Base-by-base conservation (phyloP, 2,113 vertebrate genomes). In the Phodopus roborovskii region DNA sequence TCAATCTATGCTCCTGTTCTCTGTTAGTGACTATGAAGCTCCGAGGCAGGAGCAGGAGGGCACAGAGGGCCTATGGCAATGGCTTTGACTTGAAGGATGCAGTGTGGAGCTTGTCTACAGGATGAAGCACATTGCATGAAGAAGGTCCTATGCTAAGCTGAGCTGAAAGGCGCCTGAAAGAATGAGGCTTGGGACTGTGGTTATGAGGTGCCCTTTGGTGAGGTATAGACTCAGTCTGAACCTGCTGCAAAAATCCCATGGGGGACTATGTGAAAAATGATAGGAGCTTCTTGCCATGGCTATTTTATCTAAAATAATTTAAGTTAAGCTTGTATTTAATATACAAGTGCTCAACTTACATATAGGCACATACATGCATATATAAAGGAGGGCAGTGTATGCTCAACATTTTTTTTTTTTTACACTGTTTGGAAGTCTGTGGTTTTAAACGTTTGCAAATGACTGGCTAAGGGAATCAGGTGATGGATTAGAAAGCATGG, bases 41-140 rank as follows among this genome's bases (percentile, higher is more conserved):
- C 64, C 15, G 42, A 70, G 45, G 12, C 30, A 70, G 64, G 16
- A 7, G 30, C 17, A 24, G 68, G 42, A 68, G 28, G 42, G 73
- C 58, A 53, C 1, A 28, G 1, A 15, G 68, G 64, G 81, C 20
- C 56, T 11, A 9, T 24, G 83, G 28, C 60, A 20, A 20, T 85
- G 64, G 33, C 82, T 5, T n/a, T 12, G 6, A 0, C 36, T 33
- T 53, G 8, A 17, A 50, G 92, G 33, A 48, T 36, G 30, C 56
- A 3, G 50, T 0, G 4, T 53, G 64, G 30, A 36, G 26, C 1
- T 1, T 0, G 8, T 58, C 26, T 48, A 5, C 2, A 24, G 62
- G 12, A 2, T 1, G 42, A 17, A 5, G 62, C 22, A 3, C 17
- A 0, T 5, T 24, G 28, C 16, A 1, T 1, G 16, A 7, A 5